Conservation (phyloP, 2,888 invertebrate genomes). For the Rotaria macrura region DNA sequence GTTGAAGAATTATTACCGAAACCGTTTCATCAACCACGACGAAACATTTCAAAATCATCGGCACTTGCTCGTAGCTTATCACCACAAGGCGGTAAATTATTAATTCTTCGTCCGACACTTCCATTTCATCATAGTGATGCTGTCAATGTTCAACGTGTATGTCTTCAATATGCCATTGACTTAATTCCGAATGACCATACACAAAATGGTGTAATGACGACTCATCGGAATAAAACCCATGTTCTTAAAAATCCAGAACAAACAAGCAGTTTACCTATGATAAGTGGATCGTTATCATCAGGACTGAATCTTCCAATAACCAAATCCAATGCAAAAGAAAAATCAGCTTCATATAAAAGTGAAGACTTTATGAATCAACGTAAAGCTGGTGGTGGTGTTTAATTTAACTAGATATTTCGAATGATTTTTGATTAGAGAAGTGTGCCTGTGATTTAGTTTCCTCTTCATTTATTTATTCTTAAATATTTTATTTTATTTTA, state of each 20-base stretch:
- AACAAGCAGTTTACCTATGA: background rate
- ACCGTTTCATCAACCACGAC: background rate
- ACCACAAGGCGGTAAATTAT: background rate
- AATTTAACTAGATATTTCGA: background rate
- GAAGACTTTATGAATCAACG: background rate
- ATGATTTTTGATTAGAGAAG: background rate
- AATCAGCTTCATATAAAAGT: background rate
- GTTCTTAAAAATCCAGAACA: background rate
- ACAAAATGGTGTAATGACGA: background rate
- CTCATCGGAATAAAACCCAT: background rate
- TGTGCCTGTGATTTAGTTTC: background rate
- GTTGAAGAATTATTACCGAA: background rate
- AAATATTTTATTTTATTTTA: too few relatives aligned
- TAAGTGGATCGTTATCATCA: background rate
- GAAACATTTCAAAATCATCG: background rate
- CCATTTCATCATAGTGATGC: background rate
- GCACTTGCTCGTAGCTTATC: background rate
- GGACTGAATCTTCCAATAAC: too few relatives aligned
- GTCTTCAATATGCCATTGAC: background rate
- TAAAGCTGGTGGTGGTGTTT: background rate
- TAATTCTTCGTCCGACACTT: conserved; percentile 21
- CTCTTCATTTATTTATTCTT: too few relatives aligned
- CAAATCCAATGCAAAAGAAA: background rate
- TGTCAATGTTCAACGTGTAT: background rate
- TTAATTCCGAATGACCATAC: background rate